phyloP scores from a whole-genome alignment of 2,113 vertebrate species.

The Labeo catla region DNA sequence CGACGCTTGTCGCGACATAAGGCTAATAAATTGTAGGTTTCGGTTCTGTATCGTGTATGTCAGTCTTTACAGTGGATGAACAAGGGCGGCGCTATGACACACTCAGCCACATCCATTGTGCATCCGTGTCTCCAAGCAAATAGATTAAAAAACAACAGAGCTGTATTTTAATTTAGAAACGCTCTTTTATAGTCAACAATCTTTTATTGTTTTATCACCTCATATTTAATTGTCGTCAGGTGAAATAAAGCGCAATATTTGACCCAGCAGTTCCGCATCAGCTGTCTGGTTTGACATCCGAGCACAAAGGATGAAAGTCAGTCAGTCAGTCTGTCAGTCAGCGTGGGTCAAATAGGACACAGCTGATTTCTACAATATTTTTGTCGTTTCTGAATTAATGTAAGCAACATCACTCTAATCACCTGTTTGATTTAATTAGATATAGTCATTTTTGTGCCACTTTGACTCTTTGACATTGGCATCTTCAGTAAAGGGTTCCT shows the following conservation, averaged over 20 bases:
- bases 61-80: conserved; percentile 7
- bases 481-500: not conserved
- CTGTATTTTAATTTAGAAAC: not conserved
- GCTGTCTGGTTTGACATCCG: conserved; percentile 23
- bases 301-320: conserved; percentile 44
- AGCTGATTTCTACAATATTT: not conserved
- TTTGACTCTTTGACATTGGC: not conserved
- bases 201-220: not conserved
- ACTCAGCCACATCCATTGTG: conserved; percentile 19
- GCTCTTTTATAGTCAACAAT: not conserved
- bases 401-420: not conserved
- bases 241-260: not conserved
- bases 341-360: conserved; percentile 7
- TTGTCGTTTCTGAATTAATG: not conserved
- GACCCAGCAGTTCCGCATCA: not conserved
- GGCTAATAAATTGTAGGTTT: not conserved
- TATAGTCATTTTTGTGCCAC: not conserved
- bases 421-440: not conserved
- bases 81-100: conserved; percentile 13
- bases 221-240: not conserved
- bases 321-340: not conserved
- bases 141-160: not conserved
- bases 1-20: not conserved
- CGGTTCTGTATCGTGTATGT: not conserved
- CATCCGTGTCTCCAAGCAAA: not conserved